Evolutionary conservation across 2,113 vertebrate genomes (phyloP), one percentile per base, ranked within the genome.

Genomic region (Otis tarda): DNA sequence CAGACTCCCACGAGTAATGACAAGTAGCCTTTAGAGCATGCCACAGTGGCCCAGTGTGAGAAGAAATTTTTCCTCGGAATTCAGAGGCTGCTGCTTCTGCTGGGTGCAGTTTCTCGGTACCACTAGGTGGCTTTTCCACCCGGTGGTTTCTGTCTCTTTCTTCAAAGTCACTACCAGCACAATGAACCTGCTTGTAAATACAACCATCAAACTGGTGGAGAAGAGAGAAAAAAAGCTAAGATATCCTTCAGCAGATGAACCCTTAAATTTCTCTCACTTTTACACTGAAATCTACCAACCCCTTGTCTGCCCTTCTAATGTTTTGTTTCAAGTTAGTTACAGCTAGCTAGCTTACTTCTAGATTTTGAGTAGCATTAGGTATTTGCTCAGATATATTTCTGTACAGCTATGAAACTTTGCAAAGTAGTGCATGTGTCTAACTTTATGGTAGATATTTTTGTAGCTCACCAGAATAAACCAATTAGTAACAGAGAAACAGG

Each of bases 121-220:
- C 94, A 92, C 79, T 90, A 93, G 94, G 73, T 89, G 94, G 93
- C 88, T 97, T 90, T 96, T 81, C 83, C 61, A 83, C 43, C 30
- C 6, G 0, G 6, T 8, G 31, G 37, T 73, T 82, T 9, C 11
- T 27, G 33, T 64, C 9, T 68, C 43, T 39, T 45, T 33, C 82
- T 73, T 64, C 45, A 19, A 83, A 90, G 67, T 80, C 55, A 10
- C 69, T n/a, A 2, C 15, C n/a, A 27, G 37, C 13, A 12, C 2
- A 22, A 37, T 5, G 37, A 60, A 59, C 27, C 47, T 67, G 30
- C 47, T 82, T 7, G 0, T 5, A 45, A 64, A 9, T 18, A 47
- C 33, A 82, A 33, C 39, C 24, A 53, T 21, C 71, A 37, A 61
- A 79, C 14, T 5, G 1, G 14, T n/a, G 41, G 31, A 37, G 83